Conservation (phyloP, 2,888 invertebrate species). For the Pocota personata region DNA sequence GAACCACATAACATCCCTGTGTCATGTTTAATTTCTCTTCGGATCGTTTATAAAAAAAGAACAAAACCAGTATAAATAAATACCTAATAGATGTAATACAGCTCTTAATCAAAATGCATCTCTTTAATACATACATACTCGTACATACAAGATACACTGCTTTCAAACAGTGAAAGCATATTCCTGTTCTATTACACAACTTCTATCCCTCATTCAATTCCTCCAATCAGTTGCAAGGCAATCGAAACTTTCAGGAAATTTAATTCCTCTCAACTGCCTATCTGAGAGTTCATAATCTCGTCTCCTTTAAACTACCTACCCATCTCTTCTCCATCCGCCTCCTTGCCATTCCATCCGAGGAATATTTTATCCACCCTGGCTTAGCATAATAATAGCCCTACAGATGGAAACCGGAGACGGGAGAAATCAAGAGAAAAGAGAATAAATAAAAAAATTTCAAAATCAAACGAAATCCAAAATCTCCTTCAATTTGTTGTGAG, state of each 20-base stretch:
- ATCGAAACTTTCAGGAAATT: conserved; percentile 10
- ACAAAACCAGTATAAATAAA: too few species aligned
- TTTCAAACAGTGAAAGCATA: neutral
- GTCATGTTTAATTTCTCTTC: too few species aligned
- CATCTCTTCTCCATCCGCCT: neutral
- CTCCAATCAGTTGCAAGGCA: conserved; percentile 27
- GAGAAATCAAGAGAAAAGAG: conserved; percentile 19
- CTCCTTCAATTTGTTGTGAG: conserved; percentile 11
- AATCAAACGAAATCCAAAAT: conserved; percentile 36
- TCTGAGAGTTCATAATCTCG: conserved; percentile 32
- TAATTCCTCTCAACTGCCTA: conserved; percentile 31
- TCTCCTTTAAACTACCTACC: conserved; percentile 8
- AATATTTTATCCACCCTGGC: neutral
- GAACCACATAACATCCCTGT: neutral
- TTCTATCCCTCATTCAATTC: neutral
- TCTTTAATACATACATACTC: neutral
- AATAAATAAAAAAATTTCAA: conserved; percentile 26
- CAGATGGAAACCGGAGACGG: conserved; percentile 45
- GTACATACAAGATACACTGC: neutral
- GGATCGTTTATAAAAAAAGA: too few species aligned
- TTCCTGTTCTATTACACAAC: neutral
- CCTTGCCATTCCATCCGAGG: neutral
- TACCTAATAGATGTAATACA: neutral
- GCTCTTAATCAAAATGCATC: neutral
- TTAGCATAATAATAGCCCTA: conserved; percentile 33